Evolutionary conservation across 2,888 invertebrate genomes (phyloP).

Genomic region (Melikaiella ostensackeni): DNA sequence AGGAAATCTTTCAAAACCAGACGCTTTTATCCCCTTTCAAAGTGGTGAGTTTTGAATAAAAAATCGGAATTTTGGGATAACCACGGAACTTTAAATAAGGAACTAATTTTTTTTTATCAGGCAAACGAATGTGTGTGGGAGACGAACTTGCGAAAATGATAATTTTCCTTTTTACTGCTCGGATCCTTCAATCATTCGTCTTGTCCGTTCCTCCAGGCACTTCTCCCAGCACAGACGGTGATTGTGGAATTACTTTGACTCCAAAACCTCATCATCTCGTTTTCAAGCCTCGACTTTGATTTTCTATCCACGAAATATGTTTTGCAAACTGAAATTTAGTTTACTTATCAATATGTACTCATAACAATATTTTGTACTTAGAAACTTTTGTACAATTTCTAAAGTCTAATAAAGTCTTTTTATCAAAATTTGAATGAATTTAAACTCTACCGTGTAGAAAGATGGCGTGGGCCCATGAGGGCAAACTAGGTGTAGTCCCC

Average conservation of each 20-base stretch:
- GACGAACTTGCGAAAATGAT: conserved; percentile 89
- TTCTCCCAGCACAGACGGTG: conserved; percentile 82
- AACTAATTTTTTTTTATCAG: conserved; percentile 74
- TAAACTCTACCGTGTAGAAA: not conserved
- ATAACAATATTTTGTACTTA: not conserved
- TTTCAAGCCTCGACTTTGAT: conserved; percentile 67
- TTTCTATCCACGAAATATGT: not conserved
- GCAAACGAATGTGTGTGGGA: conserved; percentile 91
- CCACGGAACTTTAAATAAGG: no score
- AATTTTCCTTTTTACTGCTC: conserved; percentile 82
- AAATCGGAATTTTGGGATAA: conserved; percentile 24
- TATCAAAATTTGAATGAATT: not conserved
- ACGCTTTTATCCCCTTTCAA: conserved; percentile 90
- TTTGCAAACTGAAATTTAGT: not conserved
- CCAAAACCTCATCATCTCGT: conserved; percentile 81
- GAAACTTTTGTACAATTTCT: not conserved
- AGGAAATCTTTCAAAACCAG: conserved; percentile 82
- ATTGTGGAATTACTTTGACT: conserved; percentile 86
- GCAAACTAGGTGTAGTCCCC: no score
- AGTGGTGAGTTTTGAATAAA: conserved; percentile 80
- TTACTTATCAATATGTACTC: not conserved
- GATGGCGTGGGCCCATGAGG: no score
- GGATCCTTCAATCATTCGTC: conserved; percentile 81
- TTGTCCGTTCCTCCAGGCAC: conserved; percentile 75
- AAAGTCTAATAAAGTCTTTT: not conserved